Percentiles rank a stretch among this genome's conserved stretches.
phyloP scores from a whole-genome alignment of 2,888 invertebrate genomes.

The Synergus gifuensis region DNA sequence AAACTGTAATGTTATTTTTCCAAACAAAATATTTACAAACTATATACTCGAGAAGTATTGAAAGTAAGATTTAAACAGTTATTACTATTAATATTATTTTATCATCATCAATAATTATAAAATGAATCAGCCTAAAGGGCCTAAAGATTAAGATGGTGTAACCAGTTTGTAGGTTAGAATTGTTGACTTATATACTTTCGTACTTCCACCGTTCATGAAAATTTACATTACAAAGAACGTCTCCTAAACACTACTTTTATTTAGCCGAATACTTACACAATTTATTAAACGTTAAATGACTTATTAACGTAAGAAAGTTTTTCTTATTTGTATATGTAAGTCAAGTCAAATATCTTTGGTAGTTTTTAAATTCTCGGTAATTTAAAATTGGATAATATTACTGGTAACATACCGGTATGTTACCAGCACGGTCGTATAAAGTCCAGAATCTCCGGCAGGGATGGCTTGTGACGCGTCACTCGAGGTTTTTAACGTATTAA shows the following conservation, averaged over 20 bases:
- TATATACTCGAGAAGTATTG: background rate
- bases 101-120: no score
- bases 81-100: background rate
- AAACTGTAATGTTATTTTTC: background rate
- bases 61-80: background rate
- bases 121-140: conserved; percentile 36
- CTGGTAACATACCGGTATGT: no score
- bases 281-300: background rate
- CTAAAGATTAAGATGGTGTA: conserved; percentile 43
- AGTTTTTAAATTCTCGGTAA: no score
- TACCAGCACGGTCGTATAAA: no score
- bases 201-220: background rate
- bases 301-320: background rate
- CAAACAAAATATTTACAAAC: background rate
- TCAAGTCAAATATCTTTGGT: no score
- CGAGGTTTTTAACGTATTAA: no score
- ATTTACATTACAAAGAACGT: background rate
- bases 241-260: background rate
- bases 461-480: no score
- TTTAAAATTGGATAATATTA: no score
- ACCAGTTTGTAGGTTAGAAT: conserved; percentile 18
- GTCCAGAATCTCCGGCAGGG: no score
- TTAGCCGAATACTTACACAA: background rate
- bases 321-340: background rate
- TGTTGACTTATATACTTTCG: conserved; percentile 20